Conservation (phyloP, 2,113 vertebrate genomes). For the Pogona vitticeps region DNA sequence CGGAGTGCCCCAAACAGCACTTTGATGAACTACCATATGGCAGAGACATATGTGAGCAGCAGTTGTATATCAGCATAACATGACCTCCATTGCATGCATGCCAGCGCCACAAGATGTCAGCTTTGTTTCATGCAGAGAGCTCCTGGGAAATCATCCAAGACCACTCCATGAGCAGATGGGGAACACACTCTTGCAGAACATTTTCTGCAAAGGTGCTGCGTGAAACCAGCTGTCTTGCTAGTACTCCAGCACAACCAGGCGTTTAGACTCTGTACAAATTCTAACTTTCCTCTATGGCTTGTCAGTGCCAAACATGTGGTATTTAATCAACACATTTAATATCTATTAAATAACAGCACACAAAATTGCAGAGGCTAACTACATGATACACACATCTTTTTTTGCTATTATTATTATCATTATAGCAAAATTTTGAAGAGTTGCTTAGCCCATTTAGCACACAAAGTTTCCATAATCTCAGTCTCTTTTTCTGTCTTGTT, state of each 20-base stretch:
- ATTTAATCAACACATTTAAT: no score
- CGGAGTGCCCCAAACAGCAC: not conserved
- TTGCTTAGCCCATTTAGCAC: no score
- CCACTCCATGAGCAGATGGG: not conserved
- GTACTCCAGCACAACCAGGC: not conserved
- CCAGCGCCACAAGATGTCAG: slow-evolving; percentile 2
- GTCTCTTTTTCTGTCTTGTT: no score
- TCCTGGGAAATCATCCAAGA: slow-evolving; percentile 25
- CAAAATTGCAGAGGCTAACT: not conserved
- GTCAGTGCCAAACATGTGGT: not conserved
- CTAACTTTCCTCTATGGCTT: not conserved
- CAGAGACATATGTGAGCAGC: not conserved
- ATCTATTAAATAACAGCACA: not conserved
- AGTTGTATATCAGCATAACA: not conserved
- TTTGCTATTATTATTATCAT: not conserved
- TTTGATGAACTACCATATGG: not conserved
- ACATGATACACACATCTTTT: not conserved
- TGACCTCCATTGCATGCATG: not conserved
- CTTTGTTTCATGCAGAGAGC: slow-evolving; percentile 4
- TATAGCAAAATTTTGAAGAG: not conserved
- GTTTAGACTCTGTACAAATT: slow-evolving; percentile 1
- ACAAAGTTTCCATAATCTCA: not conserved
- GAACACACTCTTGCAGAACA: not conserved
- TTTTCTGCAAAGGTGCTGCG: slow-evolving; percentile 5
- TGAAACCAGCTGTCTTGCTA: not conserved